Evolutionary conservation across 1,140 invertebrate genomes (phyloP).

Genomic region (Drosophila asahinai): DNA sequence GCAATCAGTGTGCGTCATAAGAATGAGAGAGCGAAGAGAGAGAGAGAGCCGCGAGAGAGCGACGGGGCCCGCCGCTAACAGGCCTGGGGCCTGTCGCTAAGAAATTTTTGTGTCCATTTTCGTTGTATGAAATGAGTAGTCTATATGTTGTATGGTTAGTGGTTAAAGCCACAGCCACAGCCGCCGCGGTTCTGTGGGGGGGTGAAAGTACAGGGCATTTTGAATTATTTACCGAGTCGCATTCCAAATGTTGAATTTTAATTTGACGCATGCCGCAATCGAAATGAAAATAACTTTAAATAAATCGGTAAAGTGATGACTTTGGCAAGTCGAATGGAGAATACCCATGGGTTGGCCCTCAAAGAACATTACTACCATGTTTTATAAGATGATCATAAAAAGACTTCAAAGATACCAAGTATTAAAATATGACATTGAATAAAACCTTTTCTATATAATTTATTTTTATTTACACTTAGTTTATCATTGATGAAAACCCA

Average conservation of each 20-base stretch:
- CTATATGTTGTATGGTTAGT: too few species aligned
- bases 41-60: too few species aligned
- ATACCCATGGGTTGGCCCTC: background rate
- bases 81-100: too few species aligned
- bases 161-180: conserved; percentile 19
- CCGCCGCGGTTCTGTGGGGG: background rate
- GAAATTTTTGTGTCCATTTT: too few species aligned
- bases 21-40: too few species aligned
- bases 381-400: background rate
- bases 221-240: conserved; percentile 38
- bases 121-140: too few species aligned
- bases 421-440: background rate
- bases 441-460: background rate
- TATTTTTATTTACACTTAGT: too few species aligned
- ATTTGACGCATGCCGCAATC: conserved; percentile 46
- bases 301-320: conserved; percentile 9
- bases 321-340: background rate
- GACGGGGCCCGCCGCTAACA: too few species aligned
- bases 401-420: too few species aligned
- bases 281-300: conserved; percentile 42
- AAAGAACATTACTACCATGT: background rate
- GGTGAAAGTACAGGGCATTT: conserved; percentile 18
- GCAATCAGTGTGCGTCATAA: too few species aligned
- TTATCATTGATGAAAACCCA: too few species aligned
- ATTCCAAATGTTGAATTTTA: conserved; percentile 54